Evolutionary conservation across 2,797 vertebrate species (phyloP), one percentile per base, ranked within the genome.

Genomic region (Oreonectes daqikongensis): DNA sequence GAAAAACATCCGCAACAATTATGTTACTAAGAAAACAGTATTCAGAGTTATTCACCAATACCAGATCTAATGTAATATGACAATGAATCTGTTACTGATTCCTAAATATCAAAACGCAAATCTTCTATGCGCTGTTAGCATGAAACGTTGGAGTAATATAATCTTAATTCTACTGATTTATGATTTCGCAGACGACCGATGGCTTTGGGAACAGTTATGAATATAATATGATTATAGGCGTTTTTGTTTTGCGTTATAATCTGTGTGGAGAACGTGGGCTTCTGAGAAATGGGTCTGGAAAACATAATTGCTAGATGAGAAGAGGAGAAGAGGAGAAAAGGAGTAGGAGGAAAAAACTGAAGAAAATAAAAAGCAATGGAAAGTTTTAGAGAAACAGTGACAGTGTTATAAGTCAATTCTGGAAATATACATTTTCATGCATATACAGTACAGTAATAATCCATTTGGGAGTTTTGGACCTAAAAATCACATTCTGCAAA

Each of bases 261-360:
- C 50, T 38, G 53, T 38, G 48, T 75, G 38, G 48, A 55, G 63
- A n/a, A 22, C 65, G 72, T 75, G 72, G 72, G 72, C 24, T 75
- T 75, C 32, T 75, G 63, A 75, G 35, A 75, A 66, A 66, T 66
- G 61, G 18, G 61, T 26, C 15, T 38, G 72, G 12, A 75, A 75
- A 55, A 55, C 35, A 44, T 55, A 66, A 75, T 55, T 55, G 61
- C 38, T 44, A 17, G 72, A 38, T 52, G 71, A 73, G 59, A 63
- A 50, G 44, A 63, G 46, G 71, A 73, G 59, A 63, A 50, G 44
- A 63, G 46, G n/a, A 38, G 32, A 38, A 32, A 30, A 64, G 15
- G 20, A 35, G 60, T 64, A 63, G 60, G 46, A 28, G 60, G 59
- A 48, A 40, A 26, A 14, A 18, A 35, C 20, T 40, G 35, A 61